These are phyloP conservation scores for Alectoris magna DNA, from an alignment of 2,797 vertebrate genomes.

Conservation along the genomic window DNA sequence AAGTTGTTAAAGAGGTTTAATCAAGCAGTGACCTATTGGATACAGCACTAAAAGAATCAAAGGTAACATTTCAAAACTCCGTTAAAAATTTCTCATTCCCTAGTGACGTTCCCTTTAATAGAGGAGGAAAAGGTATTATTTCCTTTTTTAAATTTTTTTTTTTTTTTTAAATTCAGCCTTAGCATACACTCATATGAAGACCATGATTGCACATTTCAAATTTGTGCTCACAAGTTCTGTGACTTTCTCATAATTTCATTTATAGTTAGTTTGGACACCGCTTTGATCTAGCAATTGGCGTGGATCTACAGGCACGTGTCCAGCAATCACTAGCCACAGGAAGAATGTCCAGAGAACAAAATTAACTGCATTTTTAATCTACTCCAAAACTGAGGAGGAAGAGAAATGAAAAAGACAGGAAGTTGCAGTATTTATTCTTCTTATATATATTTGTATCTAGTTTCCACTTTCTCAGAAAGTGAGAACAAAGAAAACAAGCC, in stretches of 20 bases:
- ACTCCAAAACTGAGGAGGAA: background rate
- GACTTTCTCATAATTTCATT: background rate
- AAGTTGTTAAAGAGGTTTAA: background rate
- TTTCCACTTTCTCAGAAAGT: background rate
- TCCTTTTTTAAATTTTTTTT: background rate
- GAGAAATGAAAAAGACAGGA: background rate
- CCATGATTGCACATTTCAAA: background rate
- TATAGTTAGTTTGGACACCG: background rate
- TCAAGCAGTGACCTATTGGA: slow-evolving; percentile 8
- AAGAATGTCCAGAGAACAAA: background rate
- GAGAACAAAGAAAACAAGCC: background rate
- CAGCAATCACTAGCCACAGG: background rate
- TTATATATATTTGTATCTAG: background rate
- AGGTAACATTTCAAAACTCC: slow-evolving; percentile 37
- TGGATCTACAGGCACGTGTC: background rate
- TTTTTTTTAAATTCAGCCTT: background rate
- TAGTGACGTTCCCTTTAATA: background rate
- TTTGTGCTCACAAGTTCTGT: background rate
- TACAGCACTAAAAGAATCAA: slow-evolving; percentile 27
- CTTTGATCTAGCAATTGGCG: background rate
- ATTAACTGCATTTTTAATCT: background rate
- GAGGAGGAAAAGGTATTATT: background rate
- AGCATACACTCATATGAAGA: background rate
- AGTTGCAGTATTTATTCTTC: background rate
- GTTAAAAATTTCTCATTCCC: slow-evolving; percentile 35